Evolutionary conservation across 2,888 invertebrate genomes (phyloP).

Genomic region (Malachius bipustulatus): DNA sequence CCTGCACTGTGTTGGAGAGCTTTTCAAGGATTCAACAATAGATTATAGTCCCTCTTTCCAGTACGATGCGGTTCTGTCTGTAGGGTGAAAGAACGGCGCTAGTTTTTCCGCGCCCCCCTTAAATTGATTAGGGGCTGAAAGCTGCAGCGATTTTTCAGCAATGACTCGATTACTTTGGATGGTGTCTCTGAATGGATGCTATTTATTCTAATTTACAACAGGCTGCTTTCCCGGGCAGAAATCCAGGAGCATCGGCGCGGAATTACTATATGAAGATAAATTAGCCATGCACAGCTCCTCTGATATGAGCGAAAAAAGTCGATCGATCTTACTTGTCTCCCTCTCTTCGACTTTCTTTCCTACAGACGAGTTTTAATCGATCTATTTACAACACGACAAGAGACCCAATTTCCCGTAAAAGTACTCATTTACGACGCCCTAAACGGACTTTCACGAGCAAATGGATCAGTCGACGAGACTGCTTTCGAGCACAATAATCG

Average conservation of each 20-base stretch:
- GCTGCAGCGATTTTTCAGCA: conserved; percentile 25
- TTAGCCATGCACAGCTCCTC: conserved; percentile 16
- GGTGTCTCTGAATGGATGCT: conserved; percentile 22
- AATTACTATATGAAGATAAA: conserved; percentile 25
- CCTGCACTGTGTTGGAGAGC: too few relatives aligned
- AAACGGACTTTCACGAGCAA: too few relatives aligned
- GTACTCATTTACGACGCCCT: too few relatives aligned
- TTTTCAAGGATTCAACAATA: conserved; percentile 25
- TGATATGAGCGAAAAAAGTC: conserved; percentile 11
- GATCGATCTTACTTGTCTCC: conserved; percentile 20
- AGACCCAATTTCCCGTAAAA: too few relatives aligned
- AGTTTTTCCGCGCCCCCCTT: conserved; percentile 21
- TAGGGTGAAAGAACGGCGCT: conserved; percentile 21
- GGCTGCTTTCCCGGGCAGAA: conserved; percentile 18
- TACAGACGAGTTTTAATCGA: too few relatives aligned
- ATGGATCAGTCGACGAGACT: too few relatives aligned
- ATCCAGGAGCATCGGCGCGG: conserved; percentile 21
- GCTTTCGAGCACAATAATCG: too few relatives aligned
- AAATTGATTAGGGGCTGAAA: conserved; percentile 28
- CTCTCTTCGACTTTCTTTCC: too few relatives aligned
- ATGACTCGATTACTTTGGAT: conserved; percentile 27
- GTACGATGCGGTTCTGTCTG: conserved; percentile 18
- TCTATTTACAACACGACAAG: too few relatives aligned
- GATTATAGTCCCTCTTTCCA: conserved; percentile 23
- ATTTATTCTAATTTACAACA: conserved; percentile 26